Evolutionary conservation across 2,113 vertebrate genomes (phyloP), one percentile per base, ranked within the genome.

Genomic region (Sinocyclocheilus maitianheensis): DNA sequence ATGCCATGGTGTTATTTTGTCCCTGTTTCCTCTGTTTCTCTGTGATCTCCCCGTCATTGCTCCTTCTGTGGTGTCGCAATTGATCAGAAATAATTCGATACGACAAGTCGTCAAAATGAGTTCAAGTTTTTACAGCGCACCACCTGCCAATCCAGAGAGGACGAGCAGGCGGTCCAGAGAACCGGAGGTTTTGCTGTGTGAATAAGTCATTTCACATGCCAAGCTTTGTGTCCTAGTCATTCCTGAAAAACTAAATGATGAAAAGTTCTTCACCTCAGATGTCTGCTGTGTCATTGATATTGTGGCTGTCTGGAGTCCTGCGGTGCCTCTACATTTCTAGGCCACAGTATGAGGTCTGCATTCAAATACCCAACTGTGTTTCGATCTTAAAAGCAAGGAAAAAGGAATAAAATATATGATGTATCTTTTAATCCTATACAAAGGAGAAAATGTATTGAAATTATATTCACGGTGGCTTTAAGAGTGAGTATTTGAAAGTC

Each of bases 201-300:
- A 84, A 83, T 78, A 63, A 85, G 78, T 63, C 77, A 86, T 77
- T 79, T 58, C 82, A 63, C 77, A n/a, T 51, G 37, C 74, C 78
- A 58, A 80, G 40, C 60, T 82, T 83, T 89, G 83, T 86, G 77
- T 62, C 43, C 26, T 72, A 78, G 67, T 84, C 84, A 37, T 85
- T 77, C 62, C 83, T 82, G 18, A 83, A 53, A 51, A 83, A 55
- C 4, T 18, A 81, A 81, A 62, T 22, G 75, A 75, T 51, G 46
- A n/a, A 74, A 77, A 40, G 26, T 76, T 67, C 5, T 82, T 79
- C 72, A 85, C 46, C n/a, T 79, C 75, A 51, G 65, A 83, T 86
- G 88, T 87, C 86, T 86, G 58, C 84, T 85, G 55, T 89, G 85
- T 85, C 84, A 87, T 87, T 90, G 80, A 81, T 90, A 77, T 85